phyloP scores from a whole-genome alignment of 2,113 vertebrate genomes.

The Corythoichthys intestinalis region DNA sequence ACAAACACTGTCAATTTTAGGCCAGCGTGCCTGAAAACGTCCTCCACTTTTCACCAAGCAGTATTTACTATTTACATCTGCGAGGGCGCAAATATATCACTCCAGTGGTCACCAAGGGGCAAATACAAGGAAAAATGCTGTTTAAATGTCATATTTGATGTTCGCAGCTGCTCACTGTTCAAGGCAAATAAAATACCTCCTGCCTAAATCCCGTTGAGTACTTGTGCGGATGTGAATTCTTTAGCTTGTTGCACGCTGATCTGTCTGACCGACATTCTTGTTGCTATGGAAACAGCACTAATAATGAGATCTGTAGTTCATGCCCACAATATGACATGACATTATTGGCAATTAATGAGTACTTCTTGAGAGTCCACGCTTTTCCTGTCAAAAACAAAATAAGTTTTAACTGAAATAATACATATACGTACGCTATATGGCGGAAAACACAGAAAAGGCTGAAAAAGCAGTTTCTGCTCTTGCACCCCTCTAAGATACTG shows the following conservation, averaged over 20 bases:
- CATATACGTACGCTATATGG: too few relatives aligned
- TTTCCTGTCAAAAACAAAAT: slow-evolving; percentile 33
- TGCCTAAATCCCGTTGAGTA: background rate
- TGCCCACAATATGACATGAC: slow-evolving; percentile 37
- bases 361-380: slow-evolving; percentile 22
- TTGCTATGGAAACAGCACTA: slow-evolving; percentile 65
- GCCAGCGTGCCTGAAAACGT: background rate
- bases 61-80: background rate
- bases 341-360: slow-evolving; percentile 24
- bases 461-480: too few relatives aligned
- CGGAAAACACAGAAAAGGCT: too few relatives aligned
- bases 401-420: too few relatives aligned
- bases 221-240: slow-evolving; percentile 32
- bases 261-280: slow-evolving; percentile 38
- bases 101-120: background rate
- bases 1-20: background rate
- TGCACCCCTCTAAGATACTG: too few relatives aligned
- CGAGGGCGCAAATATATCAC: background rate
- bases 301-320: slow-evolving; percentile 59
- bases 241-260: slow-evolving; percentile 24
- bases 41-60: background rate
- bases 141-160: slow-evolving; percentile 5
- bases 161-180: background rate
- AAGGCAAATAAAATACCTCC: slow-evolving; percentile 7
- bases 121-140: background rate